phyloP scores from a whole-genome alignment of 2,113 vertebrate species.

The Patagioenas fasciata region DNA sequence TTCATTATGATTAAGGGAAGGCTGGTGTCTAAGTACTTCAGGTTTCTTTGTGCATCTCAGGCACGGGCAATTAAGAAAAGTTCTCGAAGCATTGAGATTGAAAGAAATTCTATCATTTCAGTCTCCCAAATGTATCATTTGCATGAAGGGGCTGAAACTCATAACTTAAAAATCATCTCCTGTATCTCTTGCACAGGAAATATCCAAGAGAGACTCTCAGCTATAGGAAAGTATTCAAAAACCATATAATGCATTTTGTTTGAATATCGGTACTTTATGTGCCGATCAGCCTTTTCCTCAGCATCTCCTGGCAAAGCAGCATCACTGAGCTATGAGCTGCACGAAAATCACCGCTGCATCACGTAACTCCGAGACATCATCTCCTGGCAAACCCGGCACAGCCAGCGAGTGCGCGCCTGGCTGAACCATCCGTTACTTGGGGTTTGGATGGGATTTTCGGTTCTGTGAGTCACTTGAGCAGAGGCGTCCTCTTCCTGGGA shows the following conservation, averaged over 20 bases:
- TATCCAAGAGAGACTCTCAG: neutral
- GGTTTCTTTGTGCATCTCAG: neutral
- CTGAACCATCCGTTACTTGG: accelerated
- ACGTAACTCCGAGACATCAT: accelerated
- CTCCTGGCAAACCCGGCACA: neutral
- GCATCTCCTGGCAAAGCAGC: neutral
- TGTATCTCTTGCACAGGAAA: neutral
- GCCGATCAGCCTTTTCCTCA: neutral
- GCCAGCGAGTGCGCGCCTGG: neutral
- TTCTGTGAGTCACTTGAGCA: neutral
- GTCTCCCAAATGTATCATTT: neutral
- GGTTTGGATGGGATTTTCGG: neutral
- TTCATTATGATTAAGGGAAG: neutral
- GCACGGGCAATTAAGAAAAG: neutral
- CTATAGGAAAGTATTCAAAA: neutral
- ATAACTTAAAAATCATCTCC: neutral
- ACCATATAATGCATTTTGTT: neutral
- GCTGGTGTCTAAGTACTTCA: neutral
- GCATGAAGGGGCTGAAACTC: neutral
- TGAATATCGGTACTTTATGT: neutral
- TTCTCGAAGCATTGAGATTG: neutral
- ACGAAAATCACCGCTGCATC: accelerated
- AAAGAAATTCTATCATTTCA: neutral
- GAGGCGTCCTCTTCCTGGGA: neutral
- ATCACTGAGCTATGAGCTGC: neutral